These are phyloP conservation scores for Aphelenchoides besseyi DNA, from an alignment of 1,140 invertebrate species.

Conservation along the genomic window DNA sequence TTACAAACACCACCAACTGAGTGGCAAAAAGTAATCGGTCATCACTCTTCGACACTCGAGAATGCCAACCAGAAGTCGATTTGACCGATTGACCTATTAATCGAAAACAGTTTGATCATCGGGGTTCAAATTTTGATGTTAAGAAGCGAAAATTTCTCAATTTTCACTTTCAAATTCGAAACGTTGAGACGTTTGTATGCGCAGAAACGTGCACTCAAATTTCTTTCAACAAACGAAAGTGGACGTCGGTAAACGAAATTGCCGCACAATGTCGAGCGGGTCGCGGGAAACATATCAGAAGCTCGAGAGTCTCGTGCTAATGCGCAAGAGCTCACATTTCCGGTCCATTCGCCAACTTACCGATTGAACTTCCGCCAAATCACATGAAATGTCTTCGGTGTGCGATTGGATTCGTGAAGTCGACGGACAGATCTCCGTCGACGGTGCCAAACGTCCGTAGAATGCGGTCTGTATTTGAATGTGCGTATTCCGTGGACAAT, in stretches of 20 bases:
- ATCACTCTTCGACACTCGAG: neutral
- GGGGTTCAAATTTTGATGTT: no score
- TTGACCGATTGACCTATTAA: neutral
- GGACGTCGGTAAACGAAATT: neutral
- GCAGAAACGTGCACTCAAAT: neutral
- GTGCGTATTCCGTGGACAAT: slow-evolving; percentile 52
- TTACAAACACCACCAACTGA: no score
- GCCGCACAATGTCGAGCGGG: slow-evolving; percentile 6
- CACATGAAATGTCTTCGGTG: slow-evolving; percentile 49
- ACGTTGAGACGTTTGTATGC: neutral
- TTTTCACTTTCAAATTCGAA: neutral
- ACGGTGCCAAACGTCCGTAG: slow-evolving; percentile 51
- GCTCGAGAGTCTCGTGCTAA: slow-evolving; percentile 8
- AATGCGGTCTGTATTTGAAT: slow-evolving; percentile 45
- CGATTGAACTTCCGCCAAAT: slow-evolving; percentile 43
- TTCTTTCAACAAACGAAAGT: no score
- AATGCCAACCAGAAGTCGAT: neutral
- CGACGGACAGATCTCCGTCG: slow-evolving; percentile 40
- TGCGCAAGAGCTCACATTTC: slow-evolving; percentile 14
- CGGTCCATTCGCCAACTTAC: slow-evolving; percentile 10
- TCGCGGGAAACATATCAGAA: slow-evolving; percentile 5
- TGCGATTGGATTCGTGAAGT: neutral
- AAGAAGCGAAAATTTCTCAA: no score
- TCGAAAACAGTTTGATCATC: no score
- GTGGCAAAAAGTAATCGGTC: neutral